These are phyloP conservation scores for Mormoops blainvillei DNA, from an alignment of 2,113 vertebrate species.

Conservation along the genomic window DNA sequence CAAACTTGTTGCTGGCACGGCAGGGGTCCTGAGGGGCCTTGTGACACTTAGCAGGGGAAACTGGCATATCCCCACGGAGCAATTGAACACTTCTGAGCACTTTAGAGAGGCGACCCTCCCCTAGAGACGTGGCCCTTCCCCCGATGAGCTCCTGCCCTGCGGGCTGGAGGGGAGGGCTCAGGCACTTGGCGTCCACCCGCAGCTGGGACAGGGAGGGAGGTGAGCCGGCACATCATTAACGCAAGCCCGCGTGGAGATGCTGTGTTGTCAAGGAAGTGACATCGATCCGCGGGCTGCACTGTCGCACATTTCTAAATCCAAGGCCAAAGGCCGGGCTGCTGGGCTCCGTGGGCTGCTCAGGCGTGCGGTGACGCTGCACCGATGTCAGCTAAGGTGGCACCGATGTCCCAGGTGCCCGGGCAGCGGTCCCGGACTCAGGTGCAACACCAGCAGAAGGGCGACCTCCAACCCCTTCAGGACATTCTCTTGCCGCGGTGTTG, in stretches of 20 bases:
- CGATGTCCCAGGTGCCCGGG: rapidly evolving
- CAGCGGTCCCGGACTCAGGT: rapidly evolving
- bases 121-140: neutral
- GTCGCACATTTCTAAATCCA: neutral
- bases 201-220: constrained; percentile 1
- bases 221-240: neutral
- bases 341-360: rapidly evolving
- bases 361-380: rapidly evolving
- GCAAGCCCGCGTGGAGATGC: rapidly evolving
- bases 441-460: neutral
- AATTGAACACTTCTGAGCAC: constrained; percentile 63
- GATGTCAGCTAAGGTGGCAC: too few species aligned
- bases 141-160: neutral
- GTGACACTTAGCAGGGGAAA: constrained; percentile 56
- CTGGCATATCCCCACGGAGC: neutral
- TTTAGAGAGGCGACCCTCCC: constrained; percentile 42
- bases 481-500: rapidly evolving
- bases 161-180: neutral
- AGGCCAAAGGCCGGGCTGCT: neutral
- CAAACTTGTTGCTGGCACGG: constrained; percentile 47
- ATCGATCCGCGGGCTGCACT: neutral
- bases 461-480: neutral
- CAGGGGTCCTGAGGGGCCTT: neutral
- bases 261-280: neutral
- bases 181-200: neutral